Conservation (phyloP, 2,888 invertebrate species). For the Hyposoter dolosus region DNA sequence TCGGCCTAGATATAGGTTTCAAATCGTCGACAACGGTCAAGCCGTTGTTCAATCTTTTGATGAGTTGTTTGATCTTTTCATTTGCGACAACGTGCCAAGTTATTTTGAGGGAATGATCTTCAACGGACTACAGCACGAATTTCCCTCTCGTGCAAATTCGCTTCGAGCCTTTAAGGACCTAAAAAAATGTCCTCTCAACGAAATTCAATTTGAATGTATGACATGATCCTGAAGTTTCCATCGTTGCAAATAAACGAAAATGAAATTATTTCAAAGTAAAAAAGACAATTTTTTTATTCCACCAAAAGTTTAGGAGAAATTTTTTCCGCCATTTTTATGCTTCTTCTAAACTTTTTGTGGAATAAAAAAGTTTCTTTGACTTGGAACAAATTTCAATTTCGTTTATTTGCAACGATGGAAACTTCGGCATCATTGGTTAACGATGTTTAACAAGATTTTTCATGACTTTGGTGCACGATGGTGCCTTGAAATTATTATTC, state of each 20-base stretch:
- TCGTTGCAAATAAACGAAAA: too few species aligned
- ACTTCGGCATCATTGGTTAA: not conserved
- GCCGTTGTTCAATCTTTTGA: slow-evolving; percentile 20
- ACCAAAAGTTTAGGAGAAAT: too few species aligned
- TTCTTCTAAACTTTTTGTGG: too few species aligned
- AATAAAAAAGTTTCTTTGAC: too few species aligned
- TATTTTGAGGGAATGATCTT: slow-evolving; percentile 55
- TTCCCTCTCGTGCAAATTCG: slow-evolving; percentile 22
- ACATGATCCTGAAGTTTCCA: not conserved
- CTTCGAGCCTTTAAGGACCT: not conserved
- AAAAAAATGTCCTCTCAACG: not conserved
- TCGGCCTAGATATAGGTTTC: not conserved
- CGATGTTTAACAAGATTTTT: not conserved
- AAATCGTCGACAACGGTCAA: slow-evolving; percentile 23
- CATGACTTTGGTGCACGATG: not conserved
- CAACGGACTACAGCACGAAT: slow-evolving; percentile 6
- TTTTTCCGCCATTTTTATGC: too few species aligned
- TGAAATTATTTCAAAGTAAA: too few species aligned
- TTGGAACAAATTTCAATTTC: too few species aligned
- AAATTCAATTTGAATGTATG: not conserved
- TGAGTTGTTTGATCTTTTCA: slow-evolving; percentile 57
- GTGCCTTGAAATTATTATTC: not conserved
- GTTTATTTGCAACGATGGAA: too few species aligned
- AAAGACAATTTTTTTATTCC: too few species aligned
- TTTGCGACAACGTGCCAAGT: slow-evolving; percentile 63